These are phyloP conservation scores for Poliocrania exsul DNA, from an alignment of 2,797 vertebrate genomes.

Conservation along the genomic window DNA sequence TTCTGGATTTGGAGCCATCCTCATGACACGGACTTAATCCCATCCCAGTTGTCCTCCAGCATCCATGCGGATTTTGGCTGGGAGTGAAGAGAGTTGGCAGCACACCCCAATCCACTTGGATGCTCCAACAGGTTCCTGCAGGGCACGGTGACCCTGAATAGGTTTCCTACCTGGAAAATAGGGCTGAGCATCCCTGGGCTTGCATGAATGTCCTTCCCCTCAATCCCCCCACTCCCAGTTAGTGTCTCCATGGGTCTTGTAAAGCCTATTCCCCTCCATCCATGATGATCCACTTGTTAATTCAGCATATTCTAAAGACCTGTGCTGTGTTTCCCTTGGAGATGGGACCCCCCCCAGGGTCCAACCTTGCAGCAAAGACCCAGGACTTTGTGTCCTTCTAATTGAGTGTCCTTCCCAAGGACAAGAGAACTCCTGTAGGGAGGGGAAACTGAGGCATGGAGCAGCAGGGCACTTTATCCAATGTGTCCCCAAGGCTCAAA, in stretches of 20 bases:
- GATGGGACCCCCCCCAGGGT: not conserved
- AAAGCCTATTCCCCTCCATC: not conserved
- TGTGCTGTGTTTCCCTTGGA: fast-evolving
- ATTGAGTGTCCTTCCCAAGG: not conserved
- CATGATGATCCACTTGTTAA: fast-evolving
- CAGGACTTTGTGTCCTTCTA: not conserved
- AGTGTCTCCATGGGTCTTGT: no score
- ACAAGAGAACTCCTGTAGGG: not conserved
- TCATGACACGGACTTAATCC: not conserved
- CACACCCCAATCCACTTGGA: not conserved
- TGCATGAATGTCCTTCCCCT: not conserved
- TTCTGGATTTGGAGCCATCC: not conserved
- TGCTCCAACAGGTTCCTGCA: fast-evolving
- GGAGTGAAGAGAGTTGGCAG: not conserved
- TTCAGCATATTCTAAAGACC: fast-evolving
- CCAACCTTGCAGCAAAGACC: no score
- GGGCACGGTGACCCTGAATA: fast-evolving
- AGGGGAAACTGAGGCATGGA: not conserved
- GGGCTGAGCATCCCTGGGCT: not conserved
- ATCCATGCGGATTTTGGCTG: not conserved
- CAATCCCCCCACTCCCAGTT: fast-evolving
- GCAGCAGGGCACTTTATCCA: fast-evolving
- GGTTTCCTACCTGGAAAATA: not conserved
- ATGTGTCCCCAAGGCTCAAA: not conserved
- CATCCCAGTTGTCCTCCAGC: not conserved